Evolutionary conservation across 2,888 invertebrate genomes (phyloP), one percentile per base, ranked within the genome.

Genomic region (Notocelia uddmanniana): DNA sequence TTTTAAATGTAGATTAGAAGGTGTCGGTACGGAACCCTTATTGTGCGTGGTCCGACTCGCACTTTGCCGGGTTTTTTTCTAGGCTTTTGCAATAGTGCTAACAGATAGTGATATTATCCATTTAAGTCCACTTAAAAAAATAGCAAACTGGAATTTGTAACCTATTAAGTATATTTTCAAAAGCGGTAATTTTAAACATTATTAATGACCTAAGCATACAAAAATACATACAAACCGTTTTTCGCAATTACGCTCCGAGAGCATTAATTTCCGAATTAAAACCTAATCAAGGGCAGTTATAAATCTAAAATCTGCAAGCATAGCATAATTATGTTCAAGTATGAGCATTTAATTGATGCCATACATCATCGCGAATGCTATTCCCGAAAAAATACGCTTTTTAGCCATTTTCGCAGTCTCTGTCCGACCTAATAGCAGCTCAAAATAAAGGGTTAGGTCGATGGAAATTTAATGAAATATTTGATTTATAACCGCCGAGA

Each of bases 391-490:
- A 86, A 84, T 85, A 86, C 84, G 77, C 77, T 82, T 81, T 82
- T 81, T 82, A 83, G 84, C 80, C 77, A 79, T 87, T 89, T 31
- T 89, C 82, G 91, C 89, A 80, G 78, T 31, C 31, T 31, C 31
- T 31, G 5, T 80, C 75, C 80, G 80, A 79, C 80, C 87, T 89
- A 89, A 90, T 89, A 89, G 87, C 88, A 81, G 77, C 80, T 78
- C 81, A 79, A 88, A 91, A 90, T 92, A 86, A 92, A 93, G 93
- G 93, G 92, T 91, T 92, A 87, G 81, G 80, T 87, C 85, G 81
- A 85, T 84, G 85, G 88, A 89, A 86, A 89, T 92, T 92, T 93
- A 93, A 93, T 93, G 93, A 93, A 93, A 92, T 92, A 91, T 92
- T 92, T 93, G 93, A 93, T 93, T 93, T 93, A 93, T 93, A 87